These are phyloP conservation scores for Elephantulus edwardii DNA, from an alignment of 2,113 vertebrate genomes.

Conservation along the genomic window DNA sequence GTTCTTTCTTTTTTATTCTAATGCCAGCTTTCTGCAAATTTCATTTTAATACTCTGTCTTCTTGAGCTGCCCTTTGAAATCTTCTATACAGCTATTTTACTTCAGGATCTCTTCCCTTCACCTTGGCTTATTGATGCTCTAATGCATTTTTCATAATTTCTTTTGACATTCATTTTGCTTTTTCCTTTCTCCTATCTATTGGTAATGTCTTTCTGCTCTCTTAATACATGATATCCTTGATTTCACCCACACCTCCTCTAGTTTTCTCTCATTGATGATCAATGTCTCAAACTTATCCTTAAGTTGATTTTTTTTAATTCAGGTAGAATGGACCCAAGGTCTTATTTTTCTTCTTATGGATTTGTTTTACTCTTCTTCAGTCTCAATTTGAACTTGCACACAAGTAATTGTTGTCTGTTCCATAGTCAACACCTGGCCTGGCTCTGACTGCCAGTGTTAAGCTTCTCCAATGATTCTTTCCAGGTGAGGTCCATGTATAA, in stretches of 20 bases:
- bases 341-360: not conserved
- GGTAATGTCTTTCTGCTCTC: not conserved
- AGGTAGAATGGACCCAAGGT: not conserved
- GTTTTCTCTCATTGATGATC: too few species aligned
- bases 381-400: not conserved
- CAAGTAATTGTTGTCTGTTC: not conserved
- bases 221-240: not conserved
- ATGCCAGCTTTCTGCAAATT: not conserved
- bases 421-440: not conserved
- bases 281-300: not conserved
- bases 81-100: not conserved
- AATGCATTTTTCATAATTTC: not conserved
- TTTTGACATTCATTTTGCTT: not conserved
- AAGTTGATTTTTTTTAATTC: not conserved
- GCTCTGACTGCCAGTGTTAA: not conserved
- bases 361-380: not conserved
- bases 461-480: not conserved
- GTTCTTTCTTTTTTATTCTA: not conserved
- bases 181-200: not conserved
- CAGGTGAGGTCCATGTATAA: not conserved
- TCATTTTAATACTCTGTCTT: not conserved
- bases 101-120: not conserved
- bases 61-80: not conserved
- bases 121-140: not conserved
- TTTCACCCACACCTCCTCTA: not conserved